Evolutionary conservation across 2,888 invertebrate genomes (phyloP).

Genomic region (Antitype chi): DNA sequence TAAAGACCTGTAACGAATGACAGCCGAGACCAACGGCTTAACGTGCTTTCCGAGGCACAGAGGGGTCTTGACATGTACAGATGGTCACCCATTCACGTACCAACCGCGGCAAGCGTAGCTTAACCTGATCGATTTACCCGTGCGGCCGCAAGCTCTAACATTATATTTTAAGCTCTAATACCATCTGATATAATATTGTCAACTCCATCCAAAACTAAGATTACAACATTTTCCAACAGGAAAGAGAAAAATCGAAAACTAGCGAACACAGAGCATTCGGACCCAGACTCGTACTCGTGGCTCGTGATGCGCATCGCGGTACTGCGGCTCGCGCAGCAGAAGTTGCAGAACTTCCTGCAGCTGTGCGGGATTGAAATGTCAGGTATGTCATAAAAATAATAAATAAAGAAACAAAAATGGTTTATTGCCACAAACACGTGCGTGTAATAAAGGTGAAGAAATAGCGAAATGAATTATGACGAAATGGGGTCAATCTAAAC

Average conservation of each 20-base stretch:
- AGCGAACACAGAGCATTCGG: constrained; percentile 96
- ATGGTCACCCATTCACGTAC: no score
- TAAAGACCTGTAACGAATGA: no score
- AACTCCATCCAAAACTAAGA: background rate
- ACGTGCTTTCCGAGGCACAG: no score
- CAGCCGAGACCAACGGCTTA: no score
- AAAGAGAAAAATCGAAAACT: constrained; percentile 84
- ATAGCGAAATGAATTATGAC: background rate
- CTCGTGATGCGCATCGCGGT: constrained; percentile 97
- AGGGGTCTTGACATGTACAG: no score
- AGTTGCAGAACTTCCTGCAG: constrained; percentile 96
- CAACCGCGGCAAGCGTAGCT: no score
- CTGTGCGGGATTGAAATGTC: constrained; percentile 97
- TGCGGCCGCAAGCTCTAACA: no score
- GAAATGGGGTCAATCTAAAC: background rate
- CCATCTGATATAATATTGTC: background rate
- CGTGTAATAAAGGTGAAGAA: background rate
- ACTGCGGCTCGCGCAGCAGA: constrained; percentile 95
- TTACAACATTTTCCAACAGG: constrained; percentile 1
- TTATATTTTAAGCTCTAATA: background rate
- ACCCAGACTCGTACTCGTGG: constrained; percentile 99
- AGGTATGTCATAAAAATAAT: constrained; percentile 88
- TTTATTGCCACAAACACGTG: background rate
- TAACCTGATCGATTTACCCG: no score
- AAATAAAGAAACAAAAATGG: background rate